Conservation (phyloP, 2,888 invertebrate genomes). For the Spilarctia lutea region DNA sequence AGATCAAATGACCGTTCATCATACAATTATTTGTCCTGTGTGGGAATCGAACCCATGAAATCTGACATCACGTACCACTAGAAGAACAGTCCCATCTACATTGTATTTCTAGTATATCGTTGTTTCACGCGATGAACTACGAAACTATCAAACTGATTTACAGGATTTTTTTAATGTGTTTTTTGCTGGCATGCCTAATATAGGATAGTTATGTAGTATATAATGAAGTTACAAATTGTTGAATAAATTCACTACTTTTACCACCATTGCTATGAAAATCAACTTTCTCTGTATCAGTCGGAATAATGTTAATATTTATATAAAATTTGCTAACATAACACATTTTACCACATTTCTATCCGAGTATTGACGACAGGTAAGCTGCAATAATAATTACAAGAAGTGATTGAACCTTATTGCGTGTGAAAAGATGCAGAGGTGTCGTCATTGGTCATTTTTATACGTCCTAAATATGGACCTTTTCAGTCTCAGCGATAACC, state of each 20-base stretch:
- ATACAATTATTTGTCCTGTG: too few species aligned
- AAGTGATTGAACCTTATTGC: slow-evolving; percentile 19
- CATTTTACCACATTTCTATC: slow-evolving; percentile 3
- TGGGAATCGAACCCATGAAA: too few species aligned
- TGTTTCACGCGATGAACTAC: too few species aligned
- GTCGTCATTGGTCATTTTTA: slow-evolving; percentile 24
- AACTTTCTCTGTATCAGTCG: too few species aligned
- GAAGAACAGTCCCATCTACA: neutral
- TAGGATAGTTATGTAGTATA: too few species aligned
- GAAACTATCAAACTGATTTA: too few species aligned
- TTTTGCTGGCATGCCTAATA: too few species aligned
- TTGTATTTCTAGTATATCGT: too few species aligned
- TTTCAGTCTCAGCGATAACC: neutral
- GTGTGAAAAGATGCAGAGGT: slow-evolving; percentile 21
- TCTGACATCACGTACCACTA: neutral
- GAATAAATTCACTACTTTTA: too few species aligned
- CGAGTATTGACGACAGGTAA: slow-evolving; percentile 6
- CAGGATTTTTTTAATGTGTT: too few species aligned
- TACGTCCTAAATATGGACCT: slow-evolving; percentile 21
- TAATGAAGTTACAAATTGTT: too few species aligned
- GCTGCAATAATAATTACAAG: slow-evolving; percentile 25
- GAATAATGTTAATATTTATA: neutral
- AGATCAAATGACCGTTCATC: too few species aligned
- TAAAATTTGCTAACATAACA: neutral
- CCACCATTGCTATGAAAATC: neutral